These are phyloP conservation scores for Lanistes nyassanus DNA, from an alignment of 1,140 invertebrate species.

Conservation along the genomic window DNA sequence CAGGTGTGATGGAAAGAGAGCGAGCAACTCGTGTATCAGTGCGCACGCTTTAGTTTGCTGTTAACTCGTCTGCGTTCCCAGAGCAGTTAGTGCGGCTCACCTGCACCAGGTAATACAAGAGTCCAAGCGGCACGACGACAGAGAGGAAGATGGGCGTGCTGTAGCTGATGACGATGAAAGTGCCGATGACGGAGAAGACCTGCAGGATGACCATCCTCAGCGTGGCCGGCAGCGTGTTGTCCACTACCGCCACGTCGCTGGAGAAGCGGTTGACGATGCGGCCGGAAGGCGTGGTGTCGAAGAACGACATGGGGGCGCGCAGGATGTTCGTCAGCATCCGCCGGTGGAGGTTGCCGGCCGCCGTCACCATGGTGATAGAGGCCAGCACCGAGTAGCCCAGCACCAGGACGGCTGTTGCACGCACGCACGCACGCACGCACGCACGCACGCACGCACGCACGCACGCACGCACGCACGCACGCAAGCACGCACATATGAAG, in stretches of 20 bases:
- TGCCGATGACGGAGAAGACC: constrained; percentile 25
- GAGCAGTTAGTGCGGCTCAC: too few relatives aligned
- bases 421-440: too few relatives aligned
- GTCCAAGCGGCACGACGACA: constrained; percentile 84
- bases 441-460: background rate
- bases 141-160: constrained; percentile 79
- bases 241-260: constrained; percentile 68
- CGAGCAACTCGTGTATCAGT: too few relatives aligned
- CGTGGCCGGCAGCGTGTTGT: constrained; percentile 51
- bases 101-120: constrained; percentile 90
- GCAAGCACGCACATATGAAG: background rate
- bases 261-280: constrained; percentile 68
- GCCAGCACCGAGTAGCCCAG: constrained; percentile 42
- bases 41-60: too few relatives aligned
- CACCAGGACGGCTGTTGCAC: constrained; percentile 41
- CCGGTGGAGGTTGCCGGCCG: constrained; percentile 80
- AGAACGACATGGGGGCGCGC: constrained; percentile 72
- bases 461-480: background rate
- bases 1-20: too few relatives aligned
- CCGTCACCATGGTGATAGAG: constrained; percentile 67
- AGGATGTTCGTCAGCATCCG: constrained; percentile 74
- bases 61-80: too few relatives aligned
- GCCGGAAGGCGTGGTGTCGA: constrained; percentile 74
- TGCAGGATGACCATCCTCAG: constrained; percentile 47
- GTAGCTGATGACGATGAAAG: constrained; percentile 46